A percentile compares a stretch with the other conserved stretches of the same genome.
These are phyloP conservation scores for Polyergus mexicanus DNA, from an alignment of 1,140 invertebrate genomes.

Conservation along the genomic window DNA sequence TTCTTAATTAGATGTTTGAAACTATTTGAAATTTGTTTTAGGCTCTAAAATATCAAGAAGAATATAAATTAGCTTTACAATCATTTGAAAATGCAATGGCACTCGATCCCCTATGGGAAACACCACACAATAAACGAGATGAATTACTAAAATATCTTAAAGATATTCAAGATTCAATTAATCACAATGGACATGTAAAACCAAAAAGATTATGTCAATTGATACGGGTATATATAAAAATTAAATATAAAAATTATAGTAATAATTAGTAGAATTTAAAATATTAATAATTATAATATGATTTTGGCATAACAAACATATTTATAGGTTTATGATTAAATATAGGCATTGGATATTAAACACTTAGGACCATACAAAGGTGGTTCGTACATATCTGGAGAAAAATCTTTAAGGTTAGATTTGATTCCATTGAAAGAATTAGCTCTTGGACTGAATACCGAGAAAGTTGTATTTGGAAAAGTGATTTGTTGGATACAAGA, in stretches of 20 bases:
- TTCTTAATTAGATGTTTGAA: not conserved
- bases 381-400: constrained; percentile 87
- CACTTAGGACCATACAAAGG: constrained; percentile 89
- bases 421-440: constrained; percentile 86
- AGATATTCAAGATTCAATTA: constrained; percentile 89
- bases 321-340: constrained; percentile 74
- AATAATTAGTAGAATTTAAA: constrained; percentile 7
- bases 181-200: constrained; percentile 92
- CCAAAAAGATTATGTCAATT: constrained; percentile 90
- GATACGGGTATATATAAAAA: constrained; percentile 86
- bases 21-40: constrained; percentile 80
- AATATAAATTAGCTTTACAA: constrained; percentile 90
- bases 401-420: constrained; percentile 87
- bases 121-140: constrained; percentile 88
- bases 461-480: constrained; percentile 91
- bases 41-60: constrained; percentile 94
- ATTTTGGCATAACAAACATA: constrained; percentile 67
- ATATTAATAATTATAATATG: constrained; percentile 36
- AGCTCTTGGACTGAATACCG: constrained; percentile 88
- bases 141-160: constrained; percentile 90
- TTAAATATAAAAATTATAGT: constrained; percentile 22
- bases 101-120: constrained; percentile 92
- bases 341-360: constrained; percentile 87
- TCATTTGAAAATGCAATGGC: constrained; percentile 89
- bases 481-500: constrained; percentile 93